These are phyloP conservation scores for Anas flavirostris DNA, from an alignment of 2,797 vertebrate genomes.

Conservation along the genomic window DNA sequence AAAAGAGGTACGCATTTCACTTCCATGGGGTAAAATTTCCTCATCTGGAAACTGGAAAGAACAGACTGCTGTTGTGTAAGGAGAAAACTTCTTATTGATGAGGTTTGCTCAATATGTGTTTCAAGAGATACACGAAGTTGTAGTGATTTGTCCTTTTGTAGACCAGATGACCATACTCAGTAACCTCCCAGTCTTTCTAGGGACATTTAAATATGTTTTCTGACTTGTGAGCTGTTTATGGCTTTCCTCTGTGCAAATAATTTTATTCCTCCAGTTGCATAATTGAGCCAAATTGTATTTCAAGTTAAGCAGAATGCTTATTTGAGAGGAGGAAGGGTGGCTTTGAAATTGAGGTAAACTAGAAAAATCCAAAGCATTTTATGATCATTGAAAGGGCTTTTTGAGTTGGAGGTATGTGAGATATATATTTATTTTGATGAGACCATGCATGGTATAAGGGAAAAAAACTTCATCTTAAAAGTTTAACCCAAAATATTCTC, in stretches of 20 bases:
- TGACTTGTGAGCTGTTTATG: background rate
- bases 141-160: background rate
- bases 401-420: background rate
- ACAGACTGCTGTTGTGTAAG: background rate
- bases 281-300: background rate
- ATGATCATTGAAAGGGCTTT: background rate
- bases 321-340: background rate
- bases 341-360: background rate
- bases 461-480: background rate
- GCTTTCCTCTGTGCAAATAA: background rate
- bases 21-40: background rate
- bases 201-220: background rate
- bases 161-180: background rate
- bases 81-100: background rate
- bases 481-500: background rate
- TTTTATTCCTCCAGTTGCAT: background rate
- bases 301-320: background rate
- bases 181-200: background rate
- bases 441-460: background rate
- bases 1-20: background rate
- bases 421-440: background rate
- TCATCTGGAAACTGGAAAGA: background rate
- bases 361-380: background rate
- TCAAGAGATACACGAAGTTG: accelerated
- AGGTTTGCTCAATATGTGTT: background rate